Conservation (phyloP, 2,888 invertebrate genomes). For the Patella pellucida region DNA sequence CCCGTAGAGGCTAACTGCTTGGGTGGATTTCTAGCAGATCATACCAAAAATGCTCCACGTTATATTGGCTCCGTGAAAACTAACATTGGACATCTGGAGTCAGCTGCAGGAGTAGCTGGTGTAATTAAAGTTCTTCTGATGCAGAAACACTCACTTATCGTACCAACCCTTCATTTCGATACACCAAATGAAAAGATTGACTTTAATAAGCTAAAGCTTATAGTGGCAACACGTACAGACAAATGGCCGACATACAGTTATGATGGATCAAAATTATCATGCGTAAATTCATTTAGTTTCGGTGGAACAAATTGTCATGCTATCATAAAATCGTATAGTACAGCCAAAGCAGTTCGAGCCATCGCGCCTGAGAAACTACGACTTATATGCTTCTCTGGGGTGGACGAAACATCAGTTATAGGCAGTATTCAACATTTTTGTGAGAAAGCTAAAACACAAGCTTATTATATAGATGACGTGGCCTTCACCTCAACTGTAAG, state of each 20-base stretch:
- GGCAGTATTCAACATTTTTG: conserved; percentile 16
- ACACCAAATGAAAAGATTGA: conserved; percentile 47
- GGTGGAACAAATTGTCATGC: conserved; percentile 52
- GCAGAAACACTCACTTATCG: conserved; percentile 27
- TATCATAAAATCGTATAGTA: conserved; percentile 23
- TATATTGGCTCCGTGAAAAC: no score
- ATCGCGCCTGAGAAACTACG: not conserved
- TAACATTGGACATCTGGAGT: no score
- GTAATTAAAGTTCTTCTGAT: no score
- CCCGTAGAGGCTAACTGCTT: no score
- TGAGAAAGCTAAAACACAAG: not conserved
- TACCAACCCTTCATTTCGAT: conserved; percentile 45
- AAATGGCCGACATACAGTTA: conserved; percentile 32
- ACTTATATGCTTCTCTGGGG: conserved; percentile 34
- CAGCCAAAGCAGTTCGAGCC: no score
- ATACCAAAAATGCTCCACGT: no score
- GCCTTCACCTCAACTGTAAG: conserved; percentile 41
- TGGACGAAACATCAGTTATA: conserved; percentile 14
- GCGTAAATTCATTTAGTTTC: conserved; percentile 49
- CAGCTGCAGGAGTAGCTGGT: no score
- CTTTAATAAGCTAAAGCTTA: conserved; percentile 39
- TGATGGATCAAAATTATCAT: conserved; percentile 35
- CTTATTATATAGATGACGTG: conserved; percentile 1
- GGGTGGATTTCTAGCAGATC: no score
- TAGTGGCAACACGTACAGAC: conserved; percentile 33